Evolutionary conservation across 23 tunicate species (phyloP), one percentile per base, ranked within the genome.

Genomic region (Ciona savignyi): DNA sequence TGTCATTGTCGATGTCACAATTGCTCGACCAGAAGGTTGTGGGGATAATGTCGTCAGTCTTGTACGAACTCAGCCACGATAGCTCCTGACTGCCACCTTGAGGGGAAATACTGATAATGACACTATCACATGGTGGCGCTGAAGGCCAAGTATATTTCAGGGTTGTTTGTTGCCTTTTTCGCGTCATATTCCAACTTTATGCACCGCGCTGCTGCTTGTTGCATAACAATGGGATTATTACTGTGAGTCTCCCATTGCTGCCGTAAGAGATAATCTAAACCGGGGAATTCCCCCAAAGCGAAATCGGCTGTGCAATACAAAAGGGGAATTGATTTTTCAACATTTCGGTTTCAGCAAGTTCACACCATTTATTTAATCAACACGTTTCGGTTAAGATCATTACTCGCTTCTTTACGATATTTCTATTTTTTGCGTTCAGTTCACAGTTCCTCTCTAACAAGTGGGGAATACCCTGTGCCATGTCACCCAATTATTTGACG

Each of bases 1-100:
- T 91, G 67, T 81, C 87, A 27, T 77, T 91, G 72, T 91, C 97
- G 67, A 91, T 91, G 97, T 79, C 90, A 21, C 81, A 73, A 67
- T 30, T 85, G 24, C 83, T 91, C 29, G 83, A 78, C 33, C 32
- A 35, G 19, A 42, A 60, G 42, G 91, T 91, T 70, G 82, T 78
- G 23, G 30, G 80, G 27, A 42, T 77, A 2, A 75, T 91, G 33
- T 79, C 97, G 67, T 75, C 91, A 27, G 67, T 91, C 31, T 72
- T 91, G 2, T 85, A 32, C 71, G 91, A 85, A 64, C 32, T 89
- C 34, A 78, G 76, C 51, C 81, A 72, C 65, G 78, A 72, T 27
- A 75, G 31, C 70, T 30, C 80, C 70, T 74, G 80, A 74, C 56
- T 42, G 56, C 56, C 56, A 42, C 56, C 56, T 6, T 42, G 56